These are phyloP conservation scores for Lepilemur ruficaudatus DNA, from an alignment of 2,797 vertebrate genomes.

Conservation along the genomic window DNA sequence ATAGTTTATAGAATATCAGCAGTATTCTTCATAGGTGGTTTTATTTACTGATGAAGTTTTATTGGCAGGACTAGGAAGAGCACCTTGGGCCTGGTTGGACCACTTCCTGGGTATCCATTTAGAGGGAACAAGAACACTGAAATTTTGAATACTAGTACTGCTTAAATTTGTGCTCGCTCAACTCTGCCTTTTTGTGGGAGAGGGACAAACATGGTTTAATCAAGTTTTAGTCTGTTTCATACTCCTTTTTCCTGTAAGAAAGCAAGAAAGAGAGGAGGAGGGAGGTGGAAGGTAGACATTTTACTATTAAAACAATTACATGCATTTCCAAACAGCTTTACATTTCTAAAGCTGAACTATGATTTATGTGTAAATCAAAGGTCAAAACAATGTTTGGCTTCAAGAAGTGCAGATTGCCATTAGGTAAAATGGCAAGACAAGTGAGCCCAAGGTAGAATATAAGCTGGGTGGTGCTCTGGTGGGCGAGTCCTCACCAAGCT, in stretches of 20 bases:
- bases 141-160: not conserved
- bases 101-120: not conserved
- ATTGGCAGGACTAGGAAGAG: not conserved
- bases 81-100: not conserved
- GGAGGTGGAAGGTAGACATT: not conserved
- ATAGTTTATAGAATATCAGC: not conserved
- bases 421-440: not conserved
- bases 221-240: not conserved
- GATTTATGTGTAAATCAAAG: conserved; percentile 6
- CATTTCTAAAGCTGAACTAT: not conserved
- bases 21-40: not conserved
- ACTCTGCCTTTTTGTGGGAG: not conserved
- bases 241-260: not conserved
- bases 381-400: not conserved
- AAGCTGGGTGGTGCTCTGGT: not conserved
- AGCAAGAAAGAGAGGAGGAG: not conserved
- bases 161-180: not conserved
- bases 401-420: not conserved
- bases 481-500: not conserved
- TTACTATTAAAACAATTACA: not conserved
- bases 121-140: not conserved
- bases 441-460: not conserved
- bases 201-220: not conserved
- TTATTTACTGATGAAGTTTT: conserved; percentile 14
- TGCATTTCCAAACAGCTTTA: not conserved